Percentiles rank a stretch among this genome's conserved stretches.
Evolutionary conservation across 35 echinoderm and acorn worm species (phyloP).

Genomic region (Heliocidaris erythrogramma): DNA sequence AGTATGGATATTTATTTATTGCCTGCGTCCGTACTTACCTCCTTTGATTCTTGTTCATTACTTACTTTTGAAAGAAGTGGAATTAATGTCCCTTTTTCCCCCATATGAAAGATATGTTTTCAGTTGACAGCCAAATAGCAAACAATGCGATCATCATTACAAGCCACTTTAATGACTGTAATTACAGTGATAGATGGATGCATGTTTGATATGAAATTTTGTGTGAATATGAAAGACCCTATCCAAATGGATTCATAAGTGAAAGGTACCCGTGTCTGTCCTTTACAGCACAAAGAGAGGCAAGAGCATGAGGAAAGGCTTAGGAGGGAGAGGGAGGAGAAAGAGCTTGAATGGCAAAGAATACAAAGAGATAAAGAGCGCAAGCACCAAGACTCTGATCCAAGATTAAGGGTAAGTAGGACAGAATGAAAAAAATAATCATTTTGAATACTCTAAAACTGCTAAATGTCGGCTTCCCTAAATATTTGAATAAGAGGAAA

Average conservation of each 20-base stretch:
- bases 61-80: too few relatives aligned
- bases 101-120: too few relatives aligned
- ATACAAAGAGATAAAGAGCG: conserved; percentile 91
- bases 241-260: background rate
- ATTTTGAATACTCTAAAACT: background rate
- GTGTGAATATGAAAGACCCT: too few relatives aligned
- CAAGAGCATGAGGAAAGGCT: conserved; percentile 74
- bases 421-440: background rate
- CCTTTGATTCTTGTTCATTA: too few relatives aligned
- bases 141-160: too few relatives aligned
- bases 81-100: too few relatives aligned
- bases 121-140: too few relatives aligned
- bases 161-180: too few relatives aligned
- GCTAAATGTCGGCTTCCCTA: background rate
- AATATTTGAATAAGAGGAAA: background rate
- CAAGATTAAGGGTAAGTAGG: conserved; percentile 60
- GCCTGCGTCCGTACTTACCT: too few relatives aligned
- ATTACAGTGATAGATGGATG: too few relatives aligned
- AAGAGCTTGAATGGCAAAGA: conserved; percentile 94
- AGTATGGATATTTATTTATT: too few relatives aligned
- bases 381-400: conserved; percentile 74
- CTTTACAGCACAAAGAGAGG: conserved; percentile 51
- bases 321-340: conserved; percentile 87
- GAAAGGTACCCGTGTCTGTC: background rate
- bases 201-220: too few relatives aligned